Evolutionary conservation across 2,888 invertebrate species (phyloP).

Genomic region (Hoplodrina blanda): DNA sequence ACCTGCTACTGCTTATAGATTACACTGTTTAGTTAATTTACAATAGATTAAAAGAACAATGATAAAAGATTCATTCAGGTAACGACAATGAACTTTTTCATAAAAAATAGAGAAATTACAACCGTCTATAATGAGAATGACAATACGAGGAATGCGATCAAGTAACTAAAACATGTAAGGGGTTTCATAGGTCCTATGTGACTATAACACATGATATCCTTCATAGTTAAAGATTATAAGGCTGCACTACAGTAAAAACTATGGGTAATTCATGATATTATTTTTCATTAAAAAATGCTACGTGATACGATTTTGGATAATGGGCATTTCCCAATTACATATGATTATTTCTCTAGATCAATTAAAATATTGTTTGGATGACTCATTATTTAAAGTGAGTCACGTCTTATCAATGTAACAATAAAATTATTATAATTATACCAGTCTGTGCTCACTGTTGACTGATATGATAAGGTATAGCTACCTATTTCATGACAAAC

Average conservation of each 20-base stretch:
- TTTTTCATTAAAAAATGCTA: neutral
- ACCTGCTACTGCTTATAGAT: neutral
- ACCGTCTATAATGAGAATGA: constrained; percentile 1
- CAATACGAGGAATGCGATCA: neutral
- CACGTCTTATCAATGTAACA: constrained; percentile 75
- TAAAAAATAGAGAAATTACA: neutral
- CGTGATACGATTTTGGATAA: neutral
- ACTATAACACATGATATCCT: too few relatives aligned
- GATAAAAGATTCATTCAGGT: neutral
- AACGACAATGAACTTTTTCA: neutral
- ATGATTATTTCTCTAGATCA: constrained; percentile 6
- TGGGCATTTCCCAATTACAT: neutral
- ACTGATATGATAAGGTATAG: constrained; percentile 70
- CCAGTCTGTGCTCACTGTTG: constrained; percentile 69
- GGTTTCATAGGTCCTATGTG: too few relatives aligned
- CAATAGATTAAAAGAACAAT: neutral
- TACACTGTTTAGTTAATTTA: constrained; percentile 12
- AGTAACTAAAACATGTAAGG: neutral
- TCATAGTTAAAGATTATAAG: neutral
- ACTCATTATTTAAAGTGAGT: constrained; percentile 74
- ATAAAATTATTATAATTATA: constrained; percentile 72
- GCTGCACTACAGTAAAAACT: neutral
- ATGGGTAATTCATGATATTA: neutral
- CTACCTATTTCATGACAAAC: constrained; percentile 55
- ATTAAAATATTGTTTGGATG: constrained; percentile 63